Conservation (phyloP, 2,888 invertebrate species). For the Lissocephala sabroskyi region DNA sequence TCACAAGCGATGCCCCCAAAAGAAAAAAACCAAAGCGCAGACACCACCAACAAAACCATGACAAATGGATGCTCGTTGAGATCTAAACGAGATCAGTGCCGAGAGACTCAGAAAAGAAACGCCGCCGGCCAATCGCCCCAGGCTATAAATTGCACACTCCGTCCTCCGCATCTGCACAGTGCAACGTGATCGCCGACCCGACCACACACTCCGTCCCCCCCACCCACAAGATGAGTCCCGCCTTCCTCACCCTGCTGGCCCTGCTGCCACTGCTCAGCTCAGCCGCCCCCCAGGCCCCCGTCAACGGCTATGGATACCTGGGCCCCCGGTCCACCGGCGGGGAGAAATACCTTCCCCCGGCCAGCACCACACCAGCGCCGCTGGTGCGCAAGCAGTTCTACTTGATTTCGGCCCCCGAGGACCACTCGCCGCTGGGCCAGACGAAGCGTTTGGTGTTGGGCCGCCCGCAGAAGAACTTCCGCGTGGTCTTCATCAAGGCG, state of each 20-base stretch:
- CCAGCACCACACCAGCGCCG: conserved; percentile 35
- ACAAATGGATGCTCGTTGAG: neutral
- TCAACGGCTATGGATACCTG: no score
- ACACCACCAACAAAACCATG: neutral
- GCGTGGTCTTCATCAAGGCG: conserved; percentile 71
- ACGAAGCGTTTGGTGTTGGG: conserved; percentile 65
- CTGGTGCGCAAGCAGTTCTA: conserved; percentile 67
- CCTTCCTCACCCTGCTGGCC: neutral
- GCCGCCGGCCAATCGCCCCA: no score
- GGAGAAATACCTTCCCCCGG: conserved; percentile 40
- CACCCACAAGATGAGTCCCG: neutral
- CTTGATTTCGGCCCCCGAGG: conserved; percentile 68
- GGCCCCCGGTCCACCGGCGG: no score
- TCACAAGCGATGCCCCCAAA: no score
- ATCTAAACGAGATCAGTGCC: conserved; percentile 3
- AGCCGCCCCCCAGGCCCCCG: no score
- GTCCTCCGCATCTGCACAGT: no score
- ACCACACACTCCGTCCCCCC: no score
- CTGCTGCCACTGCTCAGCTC: conserved; percentile 32
- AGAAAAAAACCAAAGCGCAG: no score
- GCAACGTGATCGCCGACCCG: conserved; percentile 9
- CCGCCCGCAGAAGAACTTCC: conserved; percentile 67
- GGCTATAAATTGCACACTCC: no score
- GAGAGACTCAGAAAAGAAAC: conserved; percentile 11
- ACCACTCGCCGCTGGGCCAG: conserved; percentile 36